phyloP scores from a whole-genome alignment of 1,140 invertebrate species.

The Oncopodura yosiiana region DNA sequence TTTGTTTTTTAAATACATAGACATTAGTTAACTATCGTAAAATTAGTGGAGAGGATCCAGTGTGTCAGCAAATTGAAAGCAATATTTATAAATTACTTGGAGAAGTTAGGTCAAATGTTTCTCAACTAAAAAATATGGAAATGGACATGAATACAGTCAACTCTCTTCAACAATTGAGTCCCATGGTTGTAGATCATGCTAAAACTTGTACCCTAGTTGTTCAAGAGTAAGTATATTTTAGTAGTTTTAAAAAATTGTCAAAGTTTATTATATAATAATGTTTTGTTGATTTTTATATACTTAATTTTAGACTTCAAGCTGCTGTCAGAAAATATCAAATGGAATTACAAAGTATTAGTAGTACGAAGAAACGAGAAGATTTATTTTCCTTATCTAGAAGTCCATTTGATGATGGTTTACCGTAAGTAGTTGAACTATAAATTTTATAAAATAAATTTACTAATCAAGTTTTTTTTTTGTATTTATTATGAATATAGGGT shows the following conservation, averaged over 20 bases:
- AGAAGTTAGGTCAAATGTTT: not conserved
- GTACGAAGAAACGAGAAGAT: conserved; percentile 15
- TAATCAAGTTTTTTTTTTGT: not conserved
- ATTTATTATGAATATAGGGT: no score
- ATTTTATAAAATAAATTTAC: not conserved
- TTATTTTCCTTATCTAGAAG: conserved; percentile 17
- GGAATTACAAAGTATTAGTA: conserved; percentile 12
- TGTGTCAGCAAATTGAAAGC: not conserved
- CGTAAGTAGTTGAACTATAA: not conserved
- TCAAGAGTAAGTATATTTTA: no score
- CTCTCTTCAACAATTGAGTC: conserved; percentile 2
- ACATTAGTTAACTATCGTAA: not conserved
- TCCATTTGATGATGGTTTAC: conserved; percentile 20
- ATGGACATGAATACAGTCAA: conserved; percentile 18
- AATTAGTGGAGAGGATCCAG: not conserved
- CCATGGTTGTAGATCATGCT: conserved; percentile 17
- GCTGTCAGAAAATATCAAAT: conserved; percentile 6
- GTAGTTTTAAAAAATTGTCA: conserved; percentile 11
- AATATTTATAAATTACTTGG: not conserved
- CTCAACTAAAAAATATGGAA: conserved; percentile 11
- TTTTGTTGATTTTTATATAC: not conserved
- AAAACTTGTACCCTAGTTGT: conserved; percentile 18
- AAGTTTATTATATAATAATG: not conserved
- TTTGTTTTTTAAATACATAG: not conserved
- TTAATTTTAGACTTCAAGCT: conserved; percentile 8